Percentiles rank a stretch among this genome's conserved stretches.
Conservation (phyloP, 2,888 invertebrate genomes). For the Dolichopus griseipennis region DNA sequence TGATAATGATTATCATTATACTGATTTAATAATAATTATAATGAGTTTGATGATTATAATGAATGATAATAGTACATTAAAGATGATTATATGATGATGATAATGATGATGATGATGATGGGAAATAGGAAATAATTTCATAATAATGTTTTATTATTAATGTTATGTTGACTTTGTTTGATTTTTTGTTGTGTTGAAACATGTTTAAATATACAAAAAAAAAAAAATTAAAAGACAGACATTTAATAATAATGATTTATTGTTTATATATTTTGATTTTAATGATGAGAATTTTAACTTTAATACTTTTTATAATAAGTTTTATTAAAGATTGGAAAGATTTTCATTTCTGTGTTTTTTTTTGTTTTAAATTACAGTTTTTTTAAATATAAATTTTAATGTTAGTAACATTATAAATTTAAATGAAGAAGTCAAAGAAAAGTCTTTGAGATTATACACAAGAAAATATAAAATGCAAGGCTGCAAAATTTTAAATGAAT, state of each 20-base stretch:
- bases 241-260: not conserved
- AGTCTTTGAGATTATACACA: no score
- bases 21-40: not conserved
- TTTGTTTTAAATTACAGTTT: no score
- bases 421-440: no score
- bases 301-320: not conserved
- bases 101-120: not conserved
- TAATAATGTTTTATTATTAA: not conserved
- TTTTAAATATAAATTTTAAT: no score
- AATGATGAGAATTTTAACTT: not conserved
- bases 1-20: not conserved
- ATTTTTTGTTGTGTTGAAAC: not conserved
- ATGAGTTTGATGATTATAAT: not conserved
- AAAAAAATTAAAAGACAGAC: no score
- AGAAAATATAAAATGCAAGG: no score
- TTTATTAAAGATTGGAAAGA: not conserved
- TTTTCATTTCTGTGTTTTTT: no score
- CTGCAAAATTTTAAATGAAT: no score
- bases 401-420: no score
- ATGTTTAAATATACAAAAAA: no score
- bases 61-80: not conserved
- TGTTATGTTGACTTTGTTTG: not conserved
- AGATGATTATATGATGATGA: not conserved
- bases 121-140: slow-evolving; percentile 6
- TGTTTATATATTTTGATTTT: not conserved